phyloP scores from a whole-genome alignment of 2,888 invertebrate genomes.

The Rhyacophila evoluta region DNA sequence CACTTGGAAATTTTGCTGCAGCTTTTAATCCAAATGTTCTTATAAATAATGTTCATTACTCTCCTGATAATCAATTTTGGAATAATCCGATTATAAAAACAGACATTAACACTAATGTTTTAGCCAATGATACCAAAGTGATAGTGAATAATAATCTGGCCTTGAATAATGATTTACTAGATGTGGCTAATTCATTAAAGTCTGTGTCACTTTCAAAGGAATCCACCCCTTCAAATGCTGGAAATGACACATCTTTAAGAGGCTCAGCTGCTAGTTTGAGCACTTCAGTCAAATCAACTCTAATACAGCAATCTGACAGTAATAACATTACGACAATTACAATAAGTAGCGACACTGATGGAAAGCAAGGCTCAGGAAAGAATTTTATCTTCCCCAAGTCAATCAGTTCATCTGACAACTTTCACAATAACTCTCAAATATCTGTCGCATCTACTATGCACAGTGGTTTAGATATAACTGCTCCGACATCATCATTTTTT shows the following conservation, averaged over 20 bases:
- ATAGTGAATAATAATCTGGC: slow-evolving; percentile 43
- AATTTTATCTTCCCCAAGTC: slow-evolving; percentile 43
- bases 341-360: slow-evolving; percentile 58
- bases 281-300: slow-evolving; percentile 33
- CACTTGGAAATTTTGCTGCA: slow-evolving; percentile 56
- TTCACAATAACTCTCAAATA: slow-evolving; percentile 56
- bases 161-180: slow-evolving; percentile 40
- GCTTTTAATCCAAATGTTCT: slow-evolving; percentile 50
- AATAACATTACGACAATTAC: slow-evolving; percentile 66
- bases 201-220: slow-evolving; percentile 52
- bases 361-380: slow-evolving; percentile 50
- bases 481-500: slow-evolving; percentile 59
- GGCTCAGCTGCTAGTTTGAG: slow-evolving; percentile 45
- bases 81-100: slow-evolving; percentile 68
- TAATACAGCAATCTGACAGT: slow-evolving; percentile 52
- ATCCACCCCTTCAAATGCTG: slow-evolving; percentile 31
- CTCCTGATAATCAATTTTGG: slow-evolving; percentile 63
- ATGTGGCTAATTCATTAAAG: slow-evolving; percentile 46
- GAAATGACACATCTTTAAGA: slow-evolving; percentile 47
- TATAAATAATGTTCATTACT: slow-evolving; percentile 44
- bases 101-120: slow-evolving; percentile 56
- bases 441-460: slow-evolving; percentile 56
- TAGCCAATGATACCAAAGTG: slow-evolving; percentile 49
- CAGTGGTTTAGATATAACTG: slow-evolving; percentile 58
- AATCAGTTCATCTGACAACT: slow-evolving; percentile 44